These are phyloP conservation scores for Mixornis gularis DNA, from an alignment of 2,113 vertebrate species.

Conservation along the genomic window DNA sequence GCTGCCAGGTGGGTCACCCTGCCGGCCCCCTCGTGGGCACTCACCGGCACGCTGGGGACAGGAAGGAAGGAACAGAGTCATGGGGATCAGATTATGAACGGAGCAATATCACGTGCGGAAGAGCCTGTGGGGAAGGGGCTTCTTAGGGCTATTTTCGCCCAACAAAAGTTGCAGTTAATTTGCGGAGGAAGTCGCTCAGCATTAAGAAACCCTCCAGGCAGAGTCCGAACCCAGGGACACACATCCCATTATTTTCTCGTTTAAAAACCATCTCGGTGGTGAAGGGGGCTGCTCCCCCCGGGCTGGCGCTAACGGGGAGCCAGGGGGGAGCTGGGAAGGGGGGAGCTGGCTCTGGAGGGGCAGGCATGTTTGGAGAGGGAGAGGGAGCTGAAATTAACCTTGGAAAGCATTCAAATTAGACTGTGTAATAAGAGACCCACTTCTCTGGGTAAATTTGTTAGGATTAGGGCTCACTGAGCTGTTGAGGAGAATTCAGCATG, in stretches of 20 bases:
- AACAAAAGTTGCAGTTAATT: slow-evolving; percentile 61
- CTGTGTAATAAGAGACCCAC: slow-evolving; percentile 69
- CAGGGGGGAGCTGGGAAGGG: not conserved
- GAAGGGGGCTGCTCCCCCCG: not conserved
- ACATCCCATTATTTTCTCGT: slow-evolving; percentile 56
- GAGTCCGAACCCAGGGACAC: not conserved
- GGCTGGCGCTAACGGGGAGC: not conserved
- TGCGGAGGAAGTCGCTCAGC: slow-evolving; percentile 49
- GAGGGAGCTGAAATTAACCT: slow-evolving; percentile 64
- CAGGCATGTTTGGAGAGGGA: not conserved
- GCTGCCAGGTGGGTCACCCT: not conserved
- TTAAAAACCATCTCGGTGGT: slow-evolving; percentile 35
- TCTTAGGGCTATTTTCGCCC: slow-evolving; percentile 40
- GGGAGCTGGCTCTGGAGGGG: not conserved
- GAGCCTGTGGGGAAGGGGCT: slow-evolving; percentile 48
- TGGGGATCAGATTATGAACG: slow-evolving; percentile 33
- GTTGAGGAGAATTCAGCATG: slow-evolving; percentile 63
- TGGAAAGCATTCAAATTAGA: slow-evolving; percentile 68
- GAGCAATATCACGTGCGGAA: slow-evolving; percentile 7
- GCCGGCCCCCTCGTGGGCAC: not conserved
- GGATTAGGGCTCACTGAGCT: slow-evolving; percentile 71
- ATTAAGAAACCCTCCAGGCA: slow-evolving; percentile 38
- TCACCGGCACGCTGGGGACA: not conserved
- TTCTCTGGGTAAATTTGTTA: slow-evolving; percentile 72
- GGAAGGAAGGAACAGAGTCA: not conserved